Base-by-base conservation (phyloP, 2,888 invertebrate species). In the Drosophila sordidula region DNA sequence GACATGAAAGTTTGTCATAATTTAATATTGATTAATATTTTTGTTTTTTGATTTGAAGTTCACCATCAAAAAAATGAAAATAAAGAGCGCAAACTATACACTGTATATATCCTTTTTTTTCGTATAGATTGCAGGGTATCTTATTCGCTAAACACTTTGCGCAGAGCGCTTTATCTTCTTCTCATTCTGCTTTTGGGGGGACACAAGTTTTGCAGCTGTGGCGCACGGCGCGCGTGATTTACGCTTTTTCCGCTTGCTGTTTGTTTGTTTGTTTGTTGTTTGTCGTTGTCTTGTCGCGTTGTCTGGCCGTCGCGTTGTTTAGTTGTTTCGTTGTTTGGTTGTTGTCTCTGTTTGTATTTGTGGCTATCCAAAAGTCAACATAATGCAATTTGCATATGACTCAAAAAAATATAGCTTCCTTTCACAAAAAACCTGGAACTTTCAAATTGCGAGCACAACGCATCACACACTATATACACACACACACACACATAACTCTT, bases 231-330 rank as follows among this genome's bases (percentile, higher is more conserved):
- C 34, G 51, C 64, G 81, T 84, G 87, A 82, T 82, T 82, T 87
- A 87, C 85, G 87, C 84, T 87, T 82, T 87, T 84, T 87, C 81
- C 81, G 87, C 69, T 81, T 83, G 87, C 66, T 83, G 68, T 77
- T 80, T 77, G 77, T 67, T 75, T 77, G 77, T 67, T 75, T 74
- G 67, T 78, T 70, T 70, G 63, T 69, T 70, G 71, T 71, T 62
- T 51, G 51, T 41, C 36, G 55, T 49, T 56, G 50, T 34, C 29
- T 51, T 34, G 34, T 42, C 39, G 55, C 58, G 57, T 44, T 61
- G 72, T 44, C 38, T 47, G 44, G 45, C 55, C 51, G 66, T 56
- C 38, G 41, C n/a, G 56, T 66, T 65, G 63, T 59, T 52, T 54
- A 34, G 52, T 41, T 62, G 61, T 55, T 57, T 69, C 26, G 34